These are phyloP conservation scores for Aplocera efformata DNA, from an alignment of 2,888 invertebrate species.

Conservation along the genomic window DNA sequence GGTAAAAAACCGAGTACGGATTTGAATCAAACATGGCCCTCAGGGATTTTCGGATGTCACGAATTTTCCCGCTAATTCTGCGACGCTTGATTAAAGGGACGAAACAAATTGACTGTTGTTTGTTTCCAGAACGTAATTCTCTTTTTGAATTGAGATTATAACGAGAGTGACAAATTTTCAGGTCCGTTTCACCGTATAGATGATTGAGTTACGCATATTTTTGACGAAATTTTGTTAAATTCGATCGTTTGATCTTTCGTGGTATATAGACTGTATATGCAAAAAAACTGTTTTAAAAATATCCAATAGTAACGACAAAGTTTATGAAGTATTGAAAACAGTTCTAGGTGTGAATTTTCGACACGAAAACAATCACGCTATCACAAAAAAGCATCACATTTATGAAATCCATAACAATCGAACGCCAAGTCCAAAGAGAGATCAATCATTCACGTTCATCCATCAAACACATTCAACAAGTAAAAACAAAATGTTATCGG, in stretches of 20 bases:
- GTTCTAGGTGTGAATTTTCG: neutral
- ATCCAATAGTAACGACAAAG: too few species aligned
- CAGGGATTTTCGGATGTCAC: constrained; percentile 34
- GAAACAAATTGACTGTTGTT: constrained; percentile 31
- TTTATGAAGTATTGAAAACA: too few species aligned
- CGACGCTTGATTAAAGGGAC: constrained; percentile 32
- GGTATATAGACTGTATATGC: too few species aligned
- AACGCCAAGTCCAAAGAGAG: constrained; percentile 49
- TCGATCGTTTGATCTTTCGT: too few species aligned
- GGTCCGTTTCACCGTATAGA: constrained; percentile 1
- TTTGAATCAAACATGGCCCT: constrained; percentile 32
- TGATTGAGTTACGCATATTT: constrained; percentile 6
- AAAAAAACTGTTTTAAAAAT: too few species aligned
- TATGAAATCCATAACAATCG: constrained; percentile 59
- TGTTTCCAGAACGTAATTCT: constrained; percentile 25
- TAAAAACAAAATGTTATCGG: constrained; percentile 77
- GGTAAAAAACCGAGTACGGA: constrained; percentile 34
- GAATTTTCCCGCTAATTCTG: constrained; percentile 35
- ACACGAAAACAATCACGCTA: constrained; percentile 31
- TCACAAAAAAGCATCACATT: constrained; percentile 39
- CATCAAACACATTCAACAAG: constrained; percentile 77
- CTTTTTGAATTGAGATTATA: constrained; percentile 24
- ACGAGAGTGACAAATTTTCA: constrained; percentile 14
- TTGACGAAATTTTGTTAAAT: neutral
- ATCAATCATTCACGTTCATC: constrained; percentile 75